Percentiles rank a stretch among this genome's conserved stretches.
Evolutionary conservation across 2,797 vertebrate genomes (phyloP).

Genomic region (Lacerta agilis): DNA sequence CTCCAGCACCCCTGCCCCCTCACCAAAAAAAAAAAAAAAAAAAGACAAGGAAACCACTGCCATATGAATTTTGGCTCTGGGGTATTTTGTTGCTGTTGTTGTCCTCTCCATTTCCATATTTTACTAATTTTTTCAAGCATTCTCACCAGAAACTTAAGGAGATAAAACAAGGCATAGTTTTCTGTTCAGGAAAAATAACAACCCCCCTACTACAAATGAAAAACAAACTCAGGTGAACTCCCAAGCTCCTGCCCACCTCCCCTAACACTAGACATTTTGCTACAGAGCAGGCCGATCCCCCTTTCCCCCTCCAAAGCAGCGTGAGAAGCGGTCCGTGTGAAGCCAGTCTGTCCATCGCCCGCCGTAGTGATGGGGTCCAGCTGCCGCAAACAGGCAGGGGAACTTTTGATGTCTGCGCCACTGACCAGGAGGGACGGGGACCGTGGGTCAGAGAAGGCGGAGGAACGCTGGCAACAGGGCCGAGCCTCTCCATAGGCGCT

Average conservation of each 20-base stretch:
- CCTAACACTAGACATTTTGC: not conserved
- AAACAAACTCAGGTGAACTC: not conserved
- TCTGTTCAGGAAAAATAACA: not conserved
- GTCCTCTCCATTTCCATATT: constrained; percentile 11
- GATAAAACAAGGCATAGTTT: constrained; percentile 15
- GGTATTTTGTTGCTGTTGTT: not conserved
- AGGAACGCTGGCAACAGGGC: no score
- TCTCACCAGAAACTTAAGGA: not conserved
- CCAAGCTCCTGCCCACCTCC: not conserved
- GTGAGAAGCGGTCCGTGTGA: not conserved
- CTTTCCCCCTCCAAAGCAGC: not conserved
- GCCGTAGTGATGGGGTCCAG: not conserved
- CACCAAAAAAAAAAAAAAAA: no score
- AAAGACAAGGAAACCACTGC: no score
- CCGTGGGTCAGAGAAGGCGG: not conserved
- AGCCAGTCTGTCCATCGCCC: no score
- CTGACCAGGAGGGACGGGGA: not conserved
- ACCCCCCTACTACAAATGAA: not conserved
- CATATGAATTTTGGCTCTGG: no score
- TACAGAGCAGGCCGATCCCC: not conserved
- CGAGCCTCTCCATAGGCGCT: no score
- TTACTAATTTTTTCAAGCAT: constrained; percentile 16
- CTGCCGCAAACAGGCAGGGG: not conserved
- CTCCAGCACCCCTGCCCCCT: no score
- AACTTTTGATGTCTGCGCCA: not conserved